These are phyloP conservation scores for Ovibos moschatus DNA, from an alignment of 2,113 vertebrate genomes.

Conservation along the genomic window DNA sequence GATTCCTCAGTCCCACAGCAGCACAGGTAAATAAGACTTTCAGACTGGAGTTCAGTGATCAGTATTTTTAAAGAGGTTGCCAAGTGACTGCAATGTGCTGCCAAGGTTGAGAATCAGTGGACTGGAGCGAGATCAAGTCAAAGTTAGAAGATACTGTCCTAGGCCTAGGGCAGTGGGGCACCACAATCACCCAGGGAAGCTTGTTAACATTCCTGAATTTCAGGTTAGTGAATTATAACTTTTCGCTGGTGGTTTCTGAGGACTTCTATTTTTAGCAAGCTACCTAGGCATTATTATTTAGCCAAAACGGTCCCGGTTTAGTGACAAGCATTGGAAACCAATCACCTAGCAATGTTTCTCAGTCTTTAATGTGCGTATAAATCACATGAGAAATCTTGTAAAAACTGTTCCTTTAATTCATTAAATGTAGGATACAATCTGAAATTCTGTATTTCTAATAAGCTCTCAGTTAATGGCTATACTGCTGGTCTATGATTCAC, in stretches of 20 bases:
- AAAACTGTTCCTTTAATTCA: background rate
- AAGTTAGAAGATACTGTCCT: background rate
- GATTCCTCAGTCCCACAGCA: background rate
- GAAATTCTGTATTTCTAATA: background rate
- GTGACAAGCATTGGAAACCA: background rate
- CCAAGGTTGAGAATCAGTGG: background rate
- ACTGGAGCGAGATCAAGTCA: slow-evolving; percentile 16
- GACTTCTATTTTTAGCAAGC: background rate
- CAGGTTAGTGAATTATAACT: background rate
- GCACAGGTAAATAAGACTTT: background rate
- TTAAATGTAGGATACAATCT: background rate
- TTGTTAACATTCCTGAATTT: background rate
- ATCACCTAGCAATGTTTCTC: background rate
- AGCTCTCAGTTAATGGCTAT: background rate
- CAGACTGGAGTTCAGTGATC: background rate
- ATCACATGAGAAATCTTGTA: background rate
- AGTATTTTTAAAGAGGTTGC: background rate
- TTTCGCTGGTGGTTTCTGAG: background rate
- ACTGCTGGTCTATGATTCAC: background rate
- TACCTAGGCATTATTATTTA: background rate
- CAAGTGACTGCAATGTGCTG: background rate
- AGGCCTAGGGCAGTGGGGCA: background rate
- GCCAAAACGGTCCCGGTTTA: background rate
- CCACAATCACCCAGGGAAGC: background rate
- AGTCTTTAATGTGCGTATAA: background rate